Conservation (phyloP, 2,797 vertebrate species). For the Linurgus olivaceus region DNA sequence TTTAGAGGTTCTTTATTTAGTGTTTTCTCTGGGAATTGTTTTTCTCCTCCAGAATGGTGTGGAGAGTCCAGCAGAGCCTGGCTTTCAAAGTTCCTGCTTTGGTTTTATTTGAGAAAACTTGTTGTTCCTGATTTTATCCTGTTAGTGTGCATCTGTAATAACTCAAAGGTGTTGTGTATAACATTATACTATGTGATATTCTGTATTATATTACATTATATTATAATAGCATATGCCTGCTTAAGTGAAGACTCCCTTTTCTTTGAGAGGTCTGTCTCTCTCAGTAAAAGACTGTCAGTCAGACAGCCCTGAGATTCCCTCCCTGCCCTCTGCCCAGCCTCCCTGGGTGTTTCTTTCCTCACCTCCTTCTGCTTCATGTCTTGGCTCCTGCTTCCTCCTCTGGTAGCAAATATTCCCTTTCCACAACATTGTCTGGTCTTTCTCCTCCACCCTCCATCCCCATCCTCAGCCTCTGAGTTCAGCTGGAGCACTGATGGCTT, state of each 20-base stretch:
- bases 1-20: not conserved
- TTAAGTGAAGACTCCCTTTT: not conserved
- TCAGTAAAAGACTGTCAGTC: not conserved
- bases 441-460: not conserved
- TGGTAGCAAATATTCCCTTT: not conserved
- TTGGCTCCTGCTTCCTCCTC: not conserved
- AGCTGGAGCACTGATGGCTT: not conserved
- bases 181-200: not conserved
- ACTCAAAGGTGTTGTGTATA: not conserved
- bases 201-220: not conserved
- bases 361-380: not conserved
- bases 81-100: not conserved
- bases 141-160: not conserved
- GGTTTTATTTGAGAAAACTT: not conserved
- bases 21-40: constrained; percentile 31
- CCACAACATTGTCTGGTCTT: not conserved
- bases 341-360: not conserved
- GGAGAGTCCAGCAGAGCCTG: not conserved
- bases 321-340: not conserved
- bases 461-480: not conserved
- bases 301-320: not conserved
- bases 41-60: not conserved
- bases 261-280: not conserved
- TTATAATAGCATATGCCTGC: not conserved
- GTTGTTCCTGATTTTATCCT: constrained; percentile 14